A percentile compares a stretch with the other conserved stretches of the same genome.
Conservation (phyloP, 2,113 vertebrate species). For the Campylorhamphus procurvoides region DNA sequence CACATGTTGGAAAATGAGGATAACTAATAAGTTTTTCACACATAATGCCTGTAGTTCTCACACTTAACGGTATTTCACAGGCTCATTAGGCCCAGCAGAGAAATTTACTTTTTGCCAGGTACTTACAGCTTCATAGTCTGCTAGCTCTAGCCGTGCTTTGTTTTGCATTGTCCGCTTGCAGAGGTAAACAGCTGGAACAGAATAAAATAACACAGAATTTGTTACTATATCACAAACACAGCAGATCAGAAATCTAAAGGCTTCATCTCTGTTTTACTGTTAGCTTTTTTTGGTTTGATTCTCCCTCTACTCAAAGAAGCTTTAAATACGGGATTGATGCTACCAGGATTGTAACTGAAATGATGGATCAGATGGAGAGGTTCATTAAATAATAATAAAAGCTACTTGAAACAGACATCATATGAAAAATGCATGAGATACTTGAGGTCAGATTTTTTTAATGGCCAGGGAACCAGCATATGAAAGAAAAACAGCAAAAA, state of each 20-base stretch:
- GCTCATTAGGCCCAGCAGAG: neutral
- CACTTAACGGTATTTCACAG: neutral
- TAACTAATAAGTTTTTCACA: neutral
- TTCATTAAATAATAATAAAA: constrained; percentile 37
- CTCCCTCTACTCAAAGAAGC: neutral
- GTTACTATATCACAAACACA: neutral
- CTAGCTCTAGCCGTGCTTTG: constrained; percentile 95
- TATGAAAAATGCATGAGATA: constrained; percentile 11
- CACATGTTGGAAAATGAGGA: neutral
- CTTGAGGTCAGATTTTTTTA: neutral
- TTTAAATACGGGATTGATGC: neutral
- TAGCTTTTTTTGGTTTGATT: neutral
- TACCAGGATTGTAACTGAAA: neutral
- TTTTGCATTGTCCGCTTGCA: constrained; percentile 99
- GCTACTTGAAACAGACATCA: neutral
- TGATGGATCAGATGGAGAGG: neutral
- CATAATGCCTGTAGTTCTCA: neutral
- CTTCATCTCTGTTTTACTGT: neutral
- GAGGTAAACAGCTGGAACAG: constrained; percentile 92
- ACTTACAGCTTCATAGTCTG: constrained; percentile 98
- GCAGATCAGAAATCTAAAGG: neutral
- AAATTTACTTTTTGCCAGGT: constrained; percentile 13
- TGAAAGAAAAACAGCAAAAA: neutral
- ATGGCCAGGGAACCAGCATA: neutral
- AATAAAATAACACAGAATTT: constrained; percentile 46